Base-by-base conservation (phyloP, 2,797 vertebrate genomes). In the Acridotheres tristis region DNA sequence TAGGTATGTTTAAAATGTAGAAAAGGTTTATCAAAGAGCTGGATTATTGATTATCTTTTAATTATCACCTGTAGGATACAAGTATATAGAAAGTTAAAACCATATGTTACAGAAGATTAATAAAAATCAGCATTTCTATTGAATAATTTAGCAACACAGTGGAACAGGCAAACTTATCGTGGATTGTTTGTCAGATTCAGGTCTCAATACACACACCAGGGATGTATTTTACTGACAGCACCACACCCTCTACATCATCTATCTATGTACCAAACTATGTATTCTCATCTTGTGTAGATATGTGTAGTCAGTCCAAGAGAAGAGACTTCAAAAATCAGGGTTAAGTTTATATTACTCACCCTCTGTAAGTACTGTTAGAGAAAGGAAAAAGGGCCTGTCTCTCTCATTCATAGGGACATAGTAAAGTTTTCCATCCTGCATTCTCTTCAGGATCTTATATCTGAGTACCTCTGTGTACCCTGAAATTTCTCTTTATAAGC, bases 141-240 rank as follows among this genome's bases (percentile, higher is more conserved):
- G 26, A 72, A 65, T 38, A 45, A 42, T 79, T 94, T 61, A 61
- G 7, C 29, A 67, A 30, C 11, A 34, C 2, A 32, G 5, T 27
- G 16, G 13, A 73, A 54, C 9, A 42, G 29, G 19, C 3, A 62
- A 84, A 74, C 22, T 43, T 53, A 32, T 36, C 4, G 25, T 16
- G 3, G 15, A 27, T 36, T 68, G 12, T 34, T 57, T 88, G 25
- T 75, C 38, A n/a, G 2, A 36, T 30, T 62, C 47, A 38, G 15
- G 32, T 67, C 51, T 34, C 3, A 1, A 54, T 23, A 59, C 32
- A 53, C 16, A 21, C 0, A 0, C 13, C 29, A 72, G 16, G n/a
- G 23, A n/a, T n/a, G 11, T 65, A 45, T 75, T 88, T 65, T 77
- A 32, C 9, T 79, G 42, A 38, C 23, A 85, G 5, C 10, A 42